These are phyloP conservation scores for Dicyrtomina minuta DNA, from an alignment of 2,888 invertebrate species.

Conservation along the genomic window DNA sequence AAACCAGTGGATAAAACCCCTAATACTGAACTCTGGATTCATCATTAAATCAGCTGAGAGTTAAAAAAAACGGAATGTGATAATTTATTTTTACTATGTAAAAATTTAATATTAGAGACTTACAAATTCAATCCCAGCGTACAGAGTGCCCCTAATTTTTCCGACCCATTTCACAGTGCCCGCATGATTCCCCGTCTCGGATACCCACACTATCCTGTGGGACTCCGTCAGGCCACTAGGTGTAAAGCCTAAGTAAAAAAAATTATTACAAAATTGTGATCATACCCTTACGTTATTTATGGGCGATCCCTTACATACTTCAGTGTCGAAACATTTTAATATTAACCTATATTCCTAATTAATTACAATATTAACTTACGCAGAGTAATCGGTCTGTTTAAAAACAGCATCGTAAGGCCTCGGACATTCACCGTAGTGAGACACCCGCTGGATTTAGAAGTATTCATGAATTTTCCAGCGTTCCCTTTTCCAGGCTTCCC, in stretches of 20 bases:
- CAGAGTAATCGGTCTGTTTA: slow-evolving; percentile 19
- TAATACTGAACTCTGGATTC: too few species aligned
- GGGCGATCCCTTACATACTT: neutral
- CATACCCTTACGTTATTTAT: neutral
- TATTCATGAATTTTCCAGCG: neutral
- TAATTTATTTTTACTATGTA: too few species aligned
- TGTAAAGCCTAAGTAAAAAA: slow-evolving; percentile 29
- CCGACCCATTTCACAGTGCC: slow-evolving; percentile 48
- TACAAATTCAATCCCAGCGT: slow-evolving; percentile 51
- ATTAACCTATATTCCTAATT: neutral
- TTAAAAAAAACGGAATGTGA: too few species aligned
- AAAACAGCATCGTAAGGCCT: neutral
- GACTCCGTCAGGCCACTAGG: slow-evolving; percentile 43
- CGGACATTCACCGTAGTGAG: neutral
- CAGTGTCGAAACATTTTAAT: neutral
- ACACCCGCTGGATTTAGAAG: slow-evolving; percentile 25
- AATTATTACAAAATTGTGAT: neutral
- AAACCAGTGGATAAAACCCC: neutral
- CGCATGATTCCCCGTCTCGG: slow-evolving; percentile 32
- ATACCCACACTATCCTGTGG: slow-evolving; percentile 46
- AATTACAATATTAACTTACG: slow-evolving; percentile 11
- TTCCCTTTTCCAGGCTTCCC: neutral
- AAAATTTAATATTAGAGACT: too few species aligned
- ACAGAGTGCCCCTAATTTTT: slow-evolving; percentile 43
- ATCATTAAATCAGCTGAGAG: too few species aligned